A percentile compares a stretch with the other conserved stretches of the same genome.
phyloP scores from a whole-genome alignment of 1,140 invertebrate species.

The Lanistes nyassanus region DNA sequence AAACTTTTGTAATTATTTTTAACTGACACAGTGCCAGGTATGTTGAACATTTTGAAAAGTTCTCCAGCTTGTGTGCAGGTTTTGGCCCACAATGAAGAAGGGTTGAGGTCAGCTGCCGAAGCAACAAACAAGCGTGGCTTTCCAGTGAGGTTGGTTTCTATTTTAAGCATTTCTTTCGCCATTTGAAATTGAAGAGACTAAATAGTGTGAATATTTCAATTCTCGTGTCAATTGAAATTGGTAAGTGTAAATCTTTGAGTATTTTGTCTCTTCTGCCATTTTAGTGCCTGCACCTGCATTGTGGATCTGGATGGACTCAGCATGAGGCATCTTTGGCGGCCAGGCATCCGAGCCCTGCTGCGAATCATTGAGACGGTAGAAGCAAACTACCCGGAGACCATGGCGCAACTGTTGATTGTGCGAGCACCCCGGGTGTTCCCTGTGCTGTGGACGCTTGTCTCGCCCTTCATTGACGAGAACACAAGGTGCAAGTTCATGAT shows the following conservation, averaged over 20 bases:
- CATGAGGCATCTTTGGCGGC: slow-evolving; percentile 95
- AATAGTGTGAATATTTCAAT: no score
- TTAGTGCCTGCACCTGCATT: slow-evolving; percentile 86
- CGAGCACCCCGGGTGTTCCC: slow-evolving; percentile 83
- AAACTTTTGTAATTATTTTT: no score
- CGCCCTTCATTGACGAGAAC: slow-evolving; percentile 97
- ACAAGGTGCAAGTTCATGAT: slow-evolving; percentile 95
- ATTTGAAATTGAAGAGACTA: no score
- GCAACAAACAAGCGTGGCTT: slow-evolving; percentile 79
- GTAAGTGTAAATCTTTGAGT: no score
- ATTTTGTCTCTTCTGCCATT: slow-evolving; percentile 21
- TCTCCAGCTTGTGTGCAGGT: slow-evolving; percentile 46
- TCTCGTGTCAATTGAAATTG: no score
- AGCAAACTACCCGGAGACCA: slow-evolving; percentile 95
- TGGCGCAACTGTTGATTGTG: slow-evolving; percentile 73
- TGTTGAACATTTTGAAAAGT: neutral
- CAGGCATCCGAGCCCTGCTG: slow-evolving; percentile 89
- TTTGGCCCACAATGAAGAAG: slow-evolving; percentile 65
- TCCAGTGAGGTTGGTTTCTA: slow-evolving; percentile 76
- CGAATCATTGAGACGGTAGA: slow-evolving; percentile 95
- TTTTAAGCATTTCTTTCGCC: neutral
- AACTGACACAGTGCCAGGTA: no score
- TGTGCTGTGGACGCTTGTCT: slow-evolving; percentile 95
- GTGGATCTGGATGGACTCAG: slow-evolving; percentile 94
- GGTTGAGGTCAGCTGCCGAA: slow-evolving; percentile 73